Evolutionary conservation across 2,888 invertebrate genomes (phyloP), one percentile per base, ranked within the genome.

Genomic region (Diaperis boleti): DNA sequence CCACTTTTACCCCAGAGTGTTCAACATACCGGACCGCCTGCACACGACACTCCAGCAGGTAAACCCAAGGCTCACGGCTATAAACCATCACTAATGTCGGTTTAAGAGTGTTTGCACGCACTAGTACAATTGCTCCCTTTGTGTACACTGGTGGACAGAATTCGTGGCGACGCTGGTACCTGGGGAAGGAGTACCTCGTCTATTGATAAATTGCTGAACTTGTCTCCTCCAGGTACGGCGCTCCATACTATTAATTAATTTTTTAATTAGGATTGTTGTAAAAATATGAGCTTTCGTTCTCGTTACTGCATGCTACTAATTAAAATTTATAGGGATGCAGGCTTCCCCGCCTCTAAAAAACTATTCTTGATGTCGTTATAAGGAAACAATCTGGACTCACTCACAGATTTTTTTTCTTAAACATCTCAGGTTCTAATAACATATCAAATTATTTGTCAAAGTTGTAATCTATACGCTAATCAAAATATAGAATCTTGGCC

Each of bases 31-130:
- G 35, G 49, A 49, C 35, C 33, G 35, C 17, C 18, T 47, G 47
- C 31, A 47, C 60, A 62, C 37, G 45, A 47, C 56, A 42, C 39
- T 52, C 60, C 14, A 45, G 17, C 60, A 44, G 61, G 59, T 49
- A 61, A 49, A 18, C 35, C 18, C 35, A 11, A 5, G 20, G 13
- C 42, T 42, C 10, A n/a, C 22, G n/a, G 33, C 49, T 35, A 61
- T 66, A 55, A 63, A 64, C 61, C 59, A 61, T 66, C 47, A 59
- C 59, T 64, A 64, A 66, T 61, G 59, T 47, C 37, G 37, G 59
- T 57, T 66, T 66, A 66, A 66, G 59, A 61, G 59, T 64, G 66
- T 64, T 62, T 49, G 49, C 49, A 49, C 18, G 14, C 14, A 47
- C 18, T 35, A 33, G 33, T 35, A 41, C 54, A 42, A 41, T 26